Base-by-base conservation (phyloP, 2,113 vertebrate species). In the Larimichthys crocea region DNA sequence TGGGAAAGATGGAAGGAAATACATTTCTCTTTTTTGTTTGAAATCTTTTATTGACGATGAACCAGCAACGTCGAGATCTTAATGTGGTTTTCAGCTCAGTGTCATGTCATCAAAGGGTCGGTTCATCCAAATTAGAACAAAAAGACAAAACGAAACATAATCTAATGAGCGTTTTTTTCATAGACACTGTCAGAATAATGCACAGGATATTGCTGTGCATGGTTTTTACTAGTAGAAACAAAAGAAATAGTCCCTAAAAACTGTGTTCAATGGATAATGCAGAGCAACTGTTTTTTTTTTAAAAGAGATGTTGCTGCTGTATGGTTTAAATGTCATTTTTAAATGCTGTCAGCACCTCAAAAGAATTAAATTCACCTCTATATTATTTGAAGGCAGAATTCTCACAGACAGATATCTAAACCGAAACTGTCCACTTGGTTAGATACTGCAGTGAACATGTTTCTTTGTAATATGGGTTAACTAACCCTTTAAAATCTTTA, bases 261-360 rank as follows among this genome's bases (percentile, higher is more conserved):
- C 1, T 31, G 53, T 6, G 29, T 11, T 42, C 44, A 15, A 11
- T 46, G 8, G 40, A 48, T 46, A 56, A 56, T 53, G 63, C 63
- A 46, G 11, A 26, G 24, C 4, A 74, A 44, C 7, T 16, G 16
- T 31, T 24, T 44, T 42, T 31, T 29, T 14, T 29, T 29, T 26
- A 4, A 24, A 19, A 40, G 48, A 76, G 48, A 53, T 26, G 29
- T 26, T 50, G 20, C 35, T 42, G 50, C 5, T 49, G 26, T 59
- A 14, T 17, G 49, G 50, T 42, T 55, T 4, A 63, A 50, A 78
- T 40, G 31, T 62, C 26, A 49, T 42, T 79, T 63, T 62, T 52
- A 62, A 62, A 31, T 62, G 35, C 16, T 53, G n/a, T 69, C 17
- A 61, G 22, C 76, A 44, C 26, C 40, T 64, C 20, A 19, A 44